Evolutionary conservation across 1,140 invertebrate genomes (phyloP).

Genomic region (Procambarus virginalis): DNA sequence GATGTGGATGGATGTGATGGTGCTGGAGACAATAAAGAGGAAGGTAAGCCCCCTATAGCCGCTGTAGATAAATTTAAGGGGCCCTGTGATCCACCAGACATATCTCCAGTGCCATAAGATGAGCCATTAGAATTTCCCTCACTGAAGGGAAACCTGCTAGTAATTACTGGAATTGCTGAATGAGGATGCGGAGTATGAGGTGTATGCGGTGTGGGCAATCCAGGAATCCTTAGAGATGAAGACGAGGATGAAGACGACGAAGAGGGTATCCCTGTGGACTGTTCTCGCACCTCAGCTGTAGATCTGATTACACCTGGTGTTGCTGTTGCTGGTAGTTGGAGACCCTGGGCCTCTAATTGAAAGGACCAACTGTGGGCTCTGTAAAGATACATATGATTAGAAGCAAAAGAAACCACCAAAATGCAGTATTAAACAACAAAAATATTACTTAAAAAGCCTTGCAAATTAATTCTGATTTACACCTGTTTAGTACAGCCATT

Average conservation of each 20-base stretch:
- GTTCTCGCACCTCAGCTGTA: slow-evolving; percentile 56
- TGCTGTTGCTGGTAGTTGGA: slow-evolving; percentile 39
- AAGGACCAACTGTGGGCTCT: slow-evolving; percentile 70
- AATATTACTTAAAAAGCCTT: too few relatives aligned
- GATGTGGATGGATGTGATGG: slow-evolving; percentile 73
- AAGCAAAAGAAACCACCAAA: too few relatives aligned
- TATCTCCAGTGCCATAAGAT: slow-evolving; percentile 31
- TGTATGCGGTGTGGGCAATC: slow-evolving; percentile 69
- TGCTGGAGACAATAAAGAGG: slow-evolving; percentile 72
- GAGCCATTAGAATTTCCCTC: slow-evolving; percentile 54
- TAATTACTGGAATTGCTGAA: slow-evolving; percentile 69
- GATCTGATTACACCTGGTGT: slow-evolving; percentile 54
- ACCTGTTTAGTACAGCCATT: too few relatives aligned
- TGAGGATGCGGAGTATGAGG: slow-evolving; percentile 70
- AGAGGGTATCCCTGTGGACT: slow-evolving; percentile 37
- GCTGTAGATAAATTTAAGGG: slow-evolving; percentile 64
- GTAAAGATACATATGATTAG: slow-evolving; percentile 5
- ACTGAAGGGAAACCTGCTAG: slow-evolving; percentile 69
- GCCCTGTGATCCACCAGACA: slow-evolving; percentile 46
- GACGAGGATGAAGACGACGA: slow-evolving; percentile 57
- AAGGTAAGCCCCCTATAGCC: slow-evolving; percentile 69
- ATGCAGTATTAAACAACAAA: too few relatives aligned
- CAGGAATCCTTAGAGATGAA: slow-evolving; percentile 63
- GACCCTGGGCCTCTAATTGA: slow-evolving; percentile 61
- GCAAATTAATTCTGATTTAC: too few relatives aligned